These are phyloP conservation scores for Barbus barbus DNA, from an alignment of 2,113 vertebrate genomes.

Conservation along the genomic window DNA sequence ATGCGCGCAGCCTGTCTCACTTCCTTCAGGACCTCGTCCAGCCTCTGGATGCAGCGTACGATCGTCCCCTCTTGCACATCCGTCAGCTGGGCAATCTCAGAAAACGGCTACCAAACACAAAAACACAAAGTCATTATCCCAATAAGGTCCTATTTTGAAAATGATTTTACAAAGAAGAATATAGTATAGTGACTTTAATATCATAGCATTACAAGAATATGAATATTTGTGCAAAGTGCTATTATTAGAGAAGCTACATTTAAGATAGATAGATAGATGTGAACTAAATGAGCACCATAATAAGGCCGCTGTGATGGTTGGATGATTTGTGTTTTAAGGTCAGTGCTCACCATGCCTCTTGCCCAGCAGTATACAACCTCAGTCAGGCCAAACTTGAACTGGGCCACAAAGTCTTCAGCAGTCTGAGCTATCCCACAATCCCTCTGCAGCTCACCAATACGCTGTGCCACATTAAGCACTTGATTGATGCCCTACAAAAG, in stretches of 20 bases:
- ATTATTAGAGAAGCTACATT: too few relatives aligned
- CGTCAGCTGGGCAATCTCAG: slow-evolving; percentile 85
- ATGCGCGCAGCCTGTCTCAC: slow-evolving; percentile 87
- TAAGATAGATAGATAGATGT: too few relatives aligned
- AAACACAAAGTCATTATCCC: too few relatives aligned
- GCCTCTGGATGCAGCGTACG: slow-evolving; percentile 90
- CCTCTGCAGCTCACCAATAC: slow-evolving; percentile 84
- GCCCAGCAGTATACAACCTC: slow-evolving; percentile 96
- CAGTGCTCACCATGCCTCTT: slow-evolving; percentile 84
- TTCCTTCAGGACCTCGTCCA: slow-evolving; percentile 90
- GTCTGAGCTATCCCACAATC: slow-evolving; percentile 84
- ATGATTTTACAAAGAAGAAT: too few relatives aligned
- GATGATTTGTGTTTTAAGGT: too few relatives aligned
- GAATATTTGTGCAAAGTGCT: too few relatives aligned
- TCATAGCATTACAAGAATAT: too few relatives aligned
- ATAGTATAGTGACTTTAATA: too few relatives aligned
- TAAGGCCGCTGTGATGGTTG: too few relatives aligned
- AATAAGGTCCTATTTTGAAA: too few relatives aligned
- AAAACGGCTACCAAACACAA: slow-evolving; percentile 78
- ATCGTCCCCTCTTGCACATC: slow-evolving; percentile 90
- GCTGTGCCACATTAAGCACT: slow-evolving; percentile 80
- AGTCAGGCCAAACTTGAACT: slow-evolving; percentile 90
- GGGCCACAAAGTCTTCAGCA: slow-evolving; percentile 86
- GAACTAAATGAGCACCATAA: too few relatives aligned
- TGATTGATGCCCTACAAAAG: slow-evolving; percentile 77